Evolutionary conservation across 2,888 invertebrate genomes (phyloP).

Genomic region (Hololepta plana): DNA sequence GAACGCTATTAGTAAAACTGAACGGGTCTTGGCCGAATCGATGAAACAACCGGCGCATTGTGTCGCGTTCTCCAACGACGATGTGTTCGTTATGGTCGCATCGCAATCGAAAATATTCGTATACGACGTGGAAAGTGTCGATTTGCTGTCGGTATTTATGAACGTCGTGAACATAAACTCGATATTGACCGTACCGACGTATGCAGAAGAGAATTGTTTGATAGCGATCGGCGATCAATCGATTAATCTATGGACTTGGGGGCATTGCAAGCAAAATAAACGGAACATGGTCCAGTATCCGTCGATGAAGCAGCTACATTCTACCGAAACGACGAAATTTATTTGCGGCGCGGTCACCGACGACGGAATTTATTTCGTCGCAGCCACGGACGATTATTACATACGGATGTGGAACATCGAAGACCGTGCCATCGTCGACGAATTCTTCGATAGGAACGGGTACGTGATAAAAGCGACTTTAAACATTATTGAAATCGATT

Average conservation of each 20-base stretch:
- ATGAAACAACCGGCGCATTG: constrained; percentile 10
- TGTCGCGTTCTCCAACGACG: constrained; percentile 14
- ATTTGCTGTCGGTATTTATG: constrained; percentile 12
- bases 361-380: constrained; percentile 26
- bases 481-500: constrained; percentile 4
- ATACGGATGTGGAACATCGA: constrained; percentile 25
- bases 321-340: constrained; percentile 12
- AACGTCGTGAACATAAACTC: constrained; percentile 10
- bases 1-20: constrained; percentile 8
- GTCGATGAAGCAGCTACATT: too few species aligned
- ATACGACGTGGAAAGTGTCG: constrained; percentile 11
- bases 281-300: constrained; percentile 8
- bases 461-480: constrained; percentile 9
- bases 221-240: constrained; percentile 11
- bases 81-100: constrained; percentile 13
- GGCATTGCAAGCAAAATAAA: too few species aligned
- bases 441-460: constrained; percentile 16
- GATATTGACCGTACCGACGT: constrained; percentile 12
- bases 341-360: constrained; percentile 25
- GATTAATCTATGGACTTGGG: constrained; percentile 13
- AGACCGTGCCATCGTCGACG: constrained; percentile 12
- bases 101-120: constrained; percentile 12
- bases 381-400: constrained; percentile 24
- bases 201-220: constrained; percentile 10
- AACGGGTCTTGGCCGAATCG: constrained; percentile 7